These are phyloP conservation scores for Celastrina argiolus DNA, from an alignment of 2,888 invertebrate genomes.

Conservation along the genomic window DNA sequence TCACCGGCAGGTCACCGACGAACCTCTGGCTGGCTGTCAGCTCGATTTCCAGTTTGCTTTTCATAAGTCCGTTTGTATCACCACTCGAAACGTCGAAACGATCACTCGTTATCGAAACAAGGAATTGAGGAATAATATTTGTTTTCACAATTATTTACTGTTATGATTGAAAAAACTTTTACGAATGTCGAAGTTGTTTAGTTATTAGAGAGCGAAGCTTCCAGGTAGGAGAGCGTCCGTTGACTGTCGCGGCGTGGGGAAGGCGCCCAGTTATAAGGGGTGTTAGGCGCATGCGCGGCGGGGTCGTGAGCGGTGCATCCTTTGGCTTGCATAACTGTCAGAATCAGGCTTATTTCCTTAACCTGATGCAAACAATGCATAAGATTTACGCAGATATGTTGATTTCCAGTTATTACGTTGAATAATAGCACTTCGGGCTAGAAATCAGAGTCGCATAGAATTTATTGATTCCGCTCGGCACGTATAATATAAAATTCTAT, in stretches of 20 bases:
- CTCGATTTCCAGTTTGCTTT: constrained; percentile 58
- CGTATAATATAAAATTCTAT: not conserved
- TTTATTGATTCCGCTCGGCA: not conserved
- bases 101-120: constrained; percentile 15
- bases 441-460: not conserved
- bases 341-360: constrained; percentile 9
- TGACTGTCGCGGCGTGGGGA: constrained; percentile 50
- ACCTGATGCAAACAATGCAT: not conserved
- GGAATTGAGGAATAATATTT: constrained; percentile 27
- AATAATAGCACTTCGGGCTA: not conserved
- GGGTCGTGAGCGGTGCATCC: not conserved
- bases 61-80: constrained; percentile 51
- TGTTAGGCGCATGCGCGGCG: constrained; percentile 5
- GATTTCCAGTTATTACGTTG: not conserved
- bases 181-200: constrained; percentile 40
- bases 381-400: constrained; percentile 9
- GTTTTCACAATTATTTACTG: constrained; percentile 33
- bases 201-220: constrained; percentile 40
- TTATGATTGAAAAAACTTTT: constrained; percentile 56
- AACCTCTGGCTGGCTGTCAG: constrained; percentile 58
- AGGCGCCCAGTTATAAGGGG: constrained; percentile 26
- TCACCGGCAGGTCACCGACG: constrained; percentile 52
- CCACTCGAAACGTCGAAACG: not conserved
- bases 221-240: constrained; percentile 47
- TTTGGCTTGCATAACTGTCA: constrained; percentile 20